Conservation (phyloP, 2,888 invertebrate genomes). For the Nebria salina region DNA sequence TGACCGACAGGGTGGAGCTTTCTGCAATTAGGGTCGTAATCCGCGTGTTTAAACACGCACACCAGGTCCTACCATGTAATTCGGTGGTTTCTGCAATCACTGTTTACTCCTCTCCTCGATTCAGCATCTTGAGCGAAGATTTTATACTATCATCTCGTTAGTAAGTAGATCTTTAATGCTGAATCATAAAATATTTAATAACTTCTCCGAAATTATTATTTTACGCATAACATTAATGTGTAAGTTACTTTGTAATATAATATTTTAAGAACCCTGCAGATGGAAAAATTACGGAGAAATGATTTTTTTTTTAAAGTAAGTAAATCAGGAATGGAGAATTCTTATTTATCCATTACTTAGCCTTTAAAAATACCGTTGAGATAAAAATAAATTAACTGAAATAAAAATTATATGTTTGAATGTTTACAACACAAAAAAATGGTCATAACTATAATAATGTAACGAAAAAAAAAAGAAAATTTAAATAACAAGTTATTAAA, state of each 20-base stretch:
- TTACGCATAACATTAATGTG: background rate
- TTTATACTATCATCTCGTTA: slow-evolving; percentile 7
- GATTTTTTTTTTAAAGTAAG: background rate
- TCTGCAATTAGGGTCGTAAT: slow-evolving; percentile 19
- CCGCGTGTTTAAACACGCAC: slow-evolving; percentile 9
- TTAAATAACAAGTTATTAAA: background rate
- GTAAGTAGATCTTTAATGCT: background rate
- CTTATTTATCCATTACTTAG: too few relatives aligned
- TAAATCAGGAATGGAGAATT: background rate
- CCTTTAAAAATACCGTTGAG: too few relatives aligned
- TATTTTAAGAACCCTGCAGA: background rate
- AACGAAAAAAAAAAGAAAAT: background rate
- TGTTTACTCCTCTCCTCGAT: slow-evolving; percentile 8
- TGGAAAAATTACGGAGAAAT: background rate
- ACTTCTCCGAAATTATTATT: background rate
- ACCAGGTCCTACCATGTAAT: slow-evolving; percentile 6
- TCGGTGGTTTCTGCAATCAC: slow-evolving; percentile 14
- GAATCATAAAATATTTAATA: background rate
- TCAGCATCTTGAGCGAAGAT: background rate
- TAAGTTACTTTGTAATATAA: background rate
- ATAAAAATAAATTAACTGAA: too few relatives aligned
- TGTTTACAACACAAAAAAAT: background rate
- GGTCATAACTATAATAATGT: background rate
- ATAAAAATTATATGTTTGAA: background rate
- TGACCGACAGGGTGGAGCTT: slow-evolving; percentile 15